These are phyloP conservation scores for Odontomachus brunneus DNA, from an alignment of 1,140 invertebrate genomes.

Conservation along the genomic window DNA sequence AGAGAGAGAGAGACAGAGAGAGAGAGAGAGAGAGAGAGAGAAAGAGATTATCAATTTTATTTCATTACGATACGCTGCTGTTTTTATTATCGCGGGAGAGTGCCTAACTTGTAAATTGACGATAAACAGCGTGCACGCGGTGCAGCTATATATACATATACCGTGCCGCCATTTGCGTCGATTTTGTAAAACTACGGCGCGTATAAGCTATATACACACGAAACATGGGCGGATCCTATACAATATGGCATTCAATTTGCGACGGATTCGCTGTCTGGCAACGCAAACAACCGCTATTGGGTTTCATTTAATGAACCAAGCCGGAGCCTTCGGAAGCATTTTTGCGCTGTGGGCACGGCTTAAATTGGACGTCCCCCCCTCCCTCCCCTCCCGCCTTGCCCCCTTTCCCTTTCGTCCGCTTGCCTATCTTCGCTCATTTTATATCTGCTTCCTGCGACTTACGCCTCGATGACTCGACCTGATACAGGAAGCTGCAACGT, in stretches of 20 bases:
- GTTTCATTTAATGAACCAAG: constrained; percentile 82
- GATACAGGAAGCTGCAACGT: constrained; percentile 22
- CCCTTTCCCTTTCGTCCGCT: constrained; percentile 51
- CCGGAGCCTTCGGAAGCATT: constrained; percentile 78
- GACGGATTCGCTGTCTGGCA: constrained; percentile 78
- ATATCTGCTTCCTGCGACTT: constrained; percentile 72
- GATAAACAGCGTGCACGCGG: constrained; percentile 36
- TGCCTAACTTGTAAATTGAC: constrained; percentile 60
- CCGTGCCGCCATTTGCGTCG: constrained; percentile 41
- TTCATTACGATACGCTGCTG: not conserved
- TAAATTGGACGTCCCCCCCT: constrained; percentile 77
- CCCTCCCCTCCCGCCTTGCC: constrained; percentile 32
- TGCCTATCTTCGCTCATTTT: constrained; percentile 67
- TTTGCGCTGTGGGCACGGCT: constrained; percentile 78
- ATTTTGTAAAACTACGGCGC: constrained; percentile 59
- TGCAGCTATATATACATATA: constrained; percentile 3
- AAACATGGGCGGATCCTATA: constrained; percentile 73
- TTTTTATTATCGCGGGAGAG: constrained; percentile 21
- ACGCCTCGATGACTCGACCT: constrained; percentile 54
- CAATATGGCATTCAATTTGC: constrained; percentile 82
- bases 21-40: not conserved
- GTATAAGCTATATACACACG: constrained; percentile 18
- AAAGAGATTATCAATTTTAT: not conserved
- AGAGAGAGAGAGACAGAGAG: too few relatives aligned
- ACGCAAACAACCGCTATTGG: constrained; percentile 82